Evolutionary conservation across 2,797 vertebrate species (phyloP), one percentile per base, ranked within the genome.

Genomic region (Ctenopoma kingsleyae): DNA sequence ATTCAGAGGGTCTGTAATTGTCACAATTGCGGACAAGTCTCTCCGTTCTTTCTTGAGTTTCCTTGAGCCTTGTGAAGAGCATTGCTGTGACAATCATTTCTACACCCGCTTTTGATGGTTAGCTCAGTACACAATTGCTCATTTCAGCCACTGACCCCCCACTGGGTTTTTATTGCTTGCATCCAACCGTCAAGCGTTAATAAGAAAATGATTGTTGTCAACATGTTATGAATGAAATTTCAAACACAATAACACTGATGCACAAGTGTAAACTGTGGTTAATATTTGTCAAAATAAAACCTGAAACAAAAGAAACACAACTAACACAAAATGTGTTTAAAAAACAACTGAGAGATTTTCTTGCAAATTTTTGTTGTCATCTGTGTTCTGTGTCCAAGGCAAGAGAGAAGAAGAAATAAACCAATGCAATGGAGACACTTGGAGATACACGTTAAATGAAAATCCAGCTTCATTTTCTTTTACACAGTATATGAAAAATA

Each of bases 171-270:
- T 81, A 87, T 81, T 71, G 57, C 82, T 78, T 74, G 67, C 71
- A 85, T 81, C 70, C 68, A 75, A 81, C 68, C 76, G 79, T 85
- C 67, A 85, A 76, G 73, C 68, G 62, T 67, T 68, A 80, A 75
- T 78, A 67, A 65, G 55, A 83, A 85, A 86, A 81, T 67, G 17
- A 48, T 48, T 67, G 57, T 48, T 90, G 84, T 81, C 80, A 81
- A 75, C 65, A 70, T 81, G 71, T 64, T 46, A 23, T 30, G 40
- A 56, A 67, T 61, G 43, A 61, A 63, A 81, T 82, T 88, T 84
- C 81, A 86, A 81, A 83, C 54, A 71, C 52, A 89, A 78, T 80
- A 56, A 77, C n/a, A 25, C 15, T 72, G 71, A 85, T 52, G 63
- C 38, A 51, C 50, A 76, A 59, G 23, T 54, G 67, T 84, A 85